phyloP scores from a whole-genome alignment of 92 coral and sea anemone genomes.

The Parazoanthus darwini region DNA sequence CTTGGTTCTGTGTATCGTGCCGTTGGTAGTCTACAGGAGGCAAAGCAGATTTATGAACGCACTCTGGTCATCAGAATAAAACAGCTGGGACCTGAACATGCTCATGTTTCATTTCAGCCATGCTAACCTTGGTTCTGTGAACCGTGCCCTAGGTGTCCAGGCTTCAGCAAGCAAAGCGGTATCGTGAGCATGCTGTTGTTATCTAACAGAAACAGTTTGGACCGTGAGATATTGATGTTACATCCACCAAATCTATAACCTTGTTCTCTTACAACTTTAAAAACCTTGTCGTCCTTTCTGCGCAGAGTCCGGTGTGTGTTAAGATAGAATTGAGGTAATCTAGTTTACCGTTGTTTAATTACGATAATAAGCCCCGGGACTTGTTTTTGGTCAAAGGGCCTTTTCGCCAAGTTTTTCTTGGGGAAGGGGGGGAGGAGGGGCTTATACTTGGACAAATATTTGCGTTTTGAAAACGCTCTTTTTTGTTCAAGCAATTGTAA shows the following conservation, averaged over 20 bases:
- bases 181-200: background rate
- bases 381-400: too few relatives aligned
- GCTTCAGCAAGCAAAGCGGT: conserved; percentile 26
- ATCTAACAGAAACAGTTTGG: background rate
- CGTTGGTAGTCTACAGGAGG: conserved; percentile 21
- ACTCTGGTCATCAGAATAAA: background rate
- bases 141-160: background rate
- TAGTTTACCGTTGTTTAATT: too few relatives aligned
- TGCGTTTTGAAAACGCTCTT: too few relatives aligned
- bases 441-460: too few relatives aligned
- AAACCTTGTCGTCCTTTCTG: too few relatives aligned
- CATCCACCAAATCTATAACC: background rate
- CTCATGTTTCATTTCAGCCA: conserved; percentile 17
- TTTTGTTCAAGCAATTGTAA: too few relatives aligned
- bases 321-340: too few relatives aligned
- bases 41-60: conserved; percentile 18
- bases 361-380: too few relatives aligned
- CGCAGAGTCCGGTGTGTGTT: too few relatives aligned
- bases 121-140: background rate
- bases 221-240: background rate
- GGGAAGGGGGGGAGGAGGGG: too few relatives aligned
- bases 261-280: background rate
- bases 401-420: too few relatives aligned
- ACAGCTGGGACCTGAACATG: conserved; percentile 6
- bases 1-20: conserved; percentile 1